Percentiles rank a stretch among this genome's conserved stretches.
Evolutionary conservation across 2,113 vertebrate species (phyloP).

Genomic region (Rhodinocichla rosea): DNA sequence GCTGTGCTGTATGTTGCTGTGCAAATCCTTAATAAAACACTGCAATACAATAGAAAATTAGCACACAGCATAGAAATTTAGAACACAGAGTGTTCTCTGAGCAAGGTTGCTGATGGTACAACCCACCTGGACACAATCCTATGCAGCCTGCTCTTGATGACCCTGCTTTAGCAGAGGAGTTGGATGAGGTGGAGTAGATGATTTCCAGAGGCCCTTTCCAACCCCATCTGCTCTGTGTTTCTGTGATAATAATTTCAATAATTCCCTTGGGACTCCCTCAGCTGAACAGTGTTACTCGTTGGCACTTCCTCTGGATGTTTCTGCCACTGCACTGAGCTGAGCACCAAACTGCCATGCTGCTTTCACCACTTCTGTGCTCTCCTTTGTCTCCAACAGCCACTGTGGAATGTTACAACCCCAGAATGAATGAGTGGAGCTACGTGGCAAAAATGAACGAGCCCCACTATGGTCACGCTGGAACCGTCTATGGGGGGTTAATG

Average conservation of each 20-base stretch:
- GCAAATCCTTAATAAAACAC: neutral
- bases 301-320: neutral
- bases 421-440: slow-evolving; percentile 97
- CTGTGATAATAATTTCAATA: neutral
- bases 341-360: neutral
- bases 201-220: neutral
- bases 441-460: slow-evolving; percentile 99
- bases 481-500: slow-evolving; percentile 96
- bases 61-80: neutral
- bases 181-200: neutral
- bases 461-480: slow-evolving; percentile 96
- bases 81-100: neutral
- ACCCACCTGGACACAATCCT: neutral
- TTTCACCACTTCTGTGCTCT: neutral
- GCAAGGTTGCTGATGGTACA: neutral
- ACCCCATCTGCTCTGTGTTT: neutral
- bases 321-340: neutral
- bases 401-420: slow-evolving; percentile 97
- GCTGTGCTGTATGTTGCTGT: neutral
- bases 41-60: neutral
- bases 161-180: neutral
- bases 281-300: neutral
- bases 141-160: neutral
- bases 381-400: slow-evolving; percentile 78
- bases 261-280: neutral